A percentile compares a stretch with the other conserved stretches of the same genome.
Evolutionary conservation across 2,888 invertebrate genomes (phyloP).

Genomic region (Leptopilina drosophilae): DNA sequence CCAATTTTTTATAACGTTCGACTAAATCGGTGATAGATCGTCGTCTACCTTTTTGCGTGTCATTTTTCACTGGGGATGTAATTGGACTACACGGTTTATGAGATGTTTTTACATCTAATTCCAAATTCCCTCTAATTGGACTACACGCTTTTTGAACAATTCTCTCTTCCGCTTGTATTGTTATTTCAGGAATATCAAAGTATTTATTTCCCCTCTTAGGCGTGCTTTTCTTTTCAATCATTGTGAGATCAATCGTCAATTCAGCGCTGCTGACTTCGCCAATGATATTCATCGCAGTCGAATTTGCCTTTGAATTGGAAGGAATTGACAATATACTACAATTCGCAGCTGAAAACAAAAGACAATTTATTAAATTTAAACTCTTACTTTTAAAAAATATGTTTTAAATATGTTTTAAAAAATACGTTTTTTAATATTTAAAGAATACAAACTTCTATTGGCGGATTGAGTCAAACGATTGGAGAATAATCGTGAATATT

Average conservation of each 20-base stretch:
- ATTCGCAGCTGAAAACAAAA: conserved; percentile 58
- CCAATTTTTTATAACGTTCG: conserved; percentile 65
- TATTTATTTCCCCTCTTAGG: conserved; percentile 49
- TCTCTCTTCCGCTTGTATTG: conserved; percentile 34
- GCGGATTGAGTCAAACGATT: conserved; percentile 40
- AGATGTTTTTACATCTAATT: conserved; percentile 44
- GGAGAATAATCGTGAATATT: conserved; percentile 69
- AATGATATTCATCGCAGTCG: conserved; percentile 59
- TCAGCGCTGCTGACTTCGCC: conserved; percentile 59
- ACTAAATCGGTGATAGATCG: conserved; percentile 72
- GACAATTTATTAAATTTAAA: not conserved
- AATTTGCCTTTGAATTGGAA: conserved; percentile 61
- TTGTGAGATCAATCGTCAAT: conserved; percentile 56
- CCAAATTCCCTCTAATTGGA: conserved; percentile 30
- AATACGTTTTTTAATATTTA: too few species aligned
- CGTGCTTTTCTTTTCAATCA: conserved; percentile 53
- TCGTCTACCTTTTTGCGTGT: conserved; percentile 46
- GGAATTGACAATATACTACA: conserved; percentile 60
- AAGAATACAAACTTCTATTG: conserved; percentile 50
- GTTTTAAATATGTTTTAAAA: too few species aligned
- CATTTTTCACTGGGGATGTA: conserved; percentile 4
- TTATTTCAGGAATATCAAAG: conserved; percentile 43
- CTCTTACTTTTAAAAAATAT: too few species aligned
- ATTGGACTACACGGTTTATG: conserved; percentile 45
- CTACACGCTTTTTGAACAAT: conserved; percentile 41